These are phyloP conservation scores for Hipposideros armiger DNA, from an alignment of 2,113 vertebrate species.

Conservation along the genomic window DNA sequence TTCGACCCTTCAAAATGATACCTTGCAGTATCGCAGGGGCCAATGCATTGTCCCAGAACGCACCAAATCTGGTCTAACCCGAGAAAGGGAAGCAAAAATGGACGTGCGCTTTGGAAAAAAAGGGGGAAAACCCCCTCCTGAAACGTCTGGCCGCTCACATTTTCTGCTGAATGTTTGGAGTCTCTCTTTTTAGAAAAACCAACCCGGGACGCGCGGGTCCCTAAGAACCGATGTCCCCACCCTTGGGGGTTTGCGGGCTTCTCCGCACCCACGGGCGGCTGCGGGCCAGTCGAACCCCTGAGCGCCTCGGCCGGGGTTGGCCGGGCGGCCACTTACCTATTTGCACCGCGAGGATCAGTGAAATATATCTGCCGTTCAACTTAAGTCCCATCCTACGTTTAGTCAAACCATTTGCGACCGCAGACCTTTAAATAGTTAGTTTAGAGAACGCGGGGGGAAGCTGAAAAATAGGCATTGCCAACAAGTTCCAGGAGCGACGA, in stretches of 20 bases:
- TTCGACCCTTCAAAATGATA: constrained; percentile 62
- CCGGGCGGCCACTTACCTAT: constrained; percentile 92
- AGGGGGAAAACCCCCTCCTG: background rate
- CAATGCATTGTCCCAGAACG: constrained; percentile 13
- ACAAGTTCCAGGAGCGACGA: constrained; percentile 89
- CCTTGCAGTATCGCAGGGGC: constrained; percentile 20
- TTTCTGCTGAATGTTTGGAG: constrained; percentile 42
- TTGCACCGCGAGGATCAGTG: constrained; percentile 95
- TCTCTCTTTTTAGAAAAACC: constrained; percentile 43
- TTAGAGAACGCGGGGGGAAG: constrained; percentile 90
- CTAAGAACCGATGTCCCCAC: background rate
- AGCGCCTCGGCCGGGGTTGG: background rate
- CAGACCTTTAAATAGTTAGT: constrained; percentile 92
- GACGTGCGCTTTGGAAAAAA: constrained; percentile 35
- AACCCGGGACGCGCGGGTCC: background rate
- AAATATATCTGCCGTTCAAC: constrained; percentile 96
- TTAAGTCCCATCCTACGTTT: constrained; percentile 98
- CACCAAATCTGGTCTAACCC: background rate
- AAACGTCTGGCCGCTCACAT: background rate
- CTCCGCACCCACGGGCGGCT: background rate
- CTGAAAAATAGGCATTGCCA: constrained; percentile 92
- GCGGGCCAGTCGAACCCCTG: background rate
- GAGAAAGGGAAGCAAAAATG: constrained; percentile 65
- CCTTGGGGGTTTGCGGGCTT: background rate
- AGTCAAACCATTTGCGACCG: constrained; percentile 95